A percentile compares a stretch with the other conserved stretches of the same genome.
phyloP scores from a whole-genome alignment of 2,888 invertebrate genomes.

The Netelia fuscicornis region DNA sequence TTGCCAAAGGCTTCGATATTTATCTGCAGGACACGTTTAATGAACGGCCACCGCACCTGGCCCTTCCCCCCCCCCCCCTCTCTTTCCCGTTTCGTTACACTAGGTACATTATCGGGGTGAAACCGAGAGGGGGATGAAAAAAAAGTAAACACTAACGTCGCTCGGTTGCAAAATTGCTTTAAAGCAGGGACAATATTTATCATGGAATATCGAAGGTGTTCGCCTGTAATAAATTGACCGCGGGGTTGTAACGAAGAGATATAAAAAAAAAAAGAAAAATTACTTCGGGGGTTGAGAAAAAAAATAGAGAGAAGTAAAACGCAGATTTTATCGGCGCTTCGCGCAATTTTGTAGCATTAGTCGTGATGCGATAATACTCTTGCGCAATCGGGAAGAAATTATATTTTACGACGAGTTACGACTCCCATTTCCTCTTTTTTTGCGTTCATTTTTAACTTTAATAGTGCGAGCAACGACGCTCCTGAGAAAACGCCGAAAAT shows the following conservation, averaged over 20 bases:
- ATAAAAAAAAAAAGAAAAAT: not conserved
- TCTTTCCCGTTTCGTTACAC: slow-evolving; percentile 23
- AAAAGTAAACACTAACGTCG: not conserved
- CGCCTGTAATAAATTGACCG: slow-evolving; percentile 7
- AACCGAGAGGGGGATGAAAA: not conserved
- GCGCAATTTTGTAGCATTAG: not conserved
- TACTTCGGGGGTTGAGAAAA: not conserved
- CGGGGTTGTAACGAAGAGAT: not conserved
- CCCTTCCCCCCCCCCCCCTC: not conserved
- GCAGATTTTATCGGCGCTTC: not conserved
- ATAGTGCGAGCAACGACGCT: slow-evolving; percentile 34
- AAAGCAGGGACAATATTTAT: slow-evolving; percentile 23
- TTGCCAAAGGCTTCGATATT: slow-evolving; percentile 49
- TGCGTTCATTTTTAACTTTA: slow-evolving; percentile 34
- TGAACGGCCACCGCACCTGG: slow-evolving; percentile 42
- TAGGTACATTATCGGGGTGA: not conserved
- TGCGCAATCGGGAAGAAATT: slow-evolving; percentile 18
- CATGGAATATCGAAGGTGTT: slow-evolving; percentile 36
- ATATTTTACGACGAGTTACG: slow-evolving; percentile 15
- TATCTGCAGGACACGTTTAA: slow-evolving; percentile 49
- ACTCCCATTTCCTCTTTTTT: not conserved
- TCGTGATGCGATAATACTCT: not conserved
- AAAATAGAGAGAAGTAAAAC: not conserved
- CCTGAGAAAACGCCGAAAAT: slow-evolving; percentile 5
- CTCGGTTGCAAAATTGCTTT: slow-evolving; percentile 23